phyloP scores from a whole-genome alignment of 2,888 invertebrate genomes.

The Ectobius pallidus region DNA sequence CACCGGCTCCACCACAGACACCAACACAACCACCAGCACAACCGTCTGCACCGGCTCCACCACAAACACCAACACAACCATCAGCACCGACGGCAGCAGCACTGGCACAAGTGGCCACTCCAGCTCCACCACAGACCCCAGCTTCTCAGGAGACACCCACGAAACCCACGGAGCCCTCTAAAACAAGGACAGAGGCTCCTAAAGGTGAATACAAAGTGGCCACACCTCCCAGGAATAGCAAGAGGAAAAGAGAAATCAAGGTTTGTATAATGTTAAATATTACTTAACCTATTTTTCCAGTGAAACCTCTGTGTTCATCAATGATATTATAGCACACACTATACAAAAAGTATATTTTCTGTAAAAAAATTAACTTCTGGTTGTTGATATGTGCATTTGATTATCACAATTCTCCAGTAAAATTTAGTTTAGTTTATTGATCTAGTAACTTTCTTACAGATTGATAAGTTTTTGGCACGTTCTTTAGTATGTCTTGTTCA shows the following conservation, averaged over 20 bases:
- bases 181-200: slow-evolving; percentile 38
- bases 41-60: slow-evolving; percentile 51
- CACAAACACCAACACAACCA: slow-evolving; percentile 48
- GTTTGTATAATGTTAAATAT: slow-evolving; percentile 29
- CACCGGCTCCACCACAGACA: slow-evolving; percentile 42
- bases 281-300: too few relatives aligned
- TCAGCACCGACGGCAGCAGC: slow-evolving; percentile 50
- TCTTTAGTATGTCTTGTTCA: too few relatives aligned
- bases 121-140: slow-evolving; percentile 26
- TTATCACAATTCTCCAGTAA: too few relatives aligned
- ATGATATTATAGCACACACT: too few relatives aligned
- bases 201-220: slow-evolving; percentile 60
- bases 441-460: too few relatives aligned
- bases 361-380: too few relatives aligned
- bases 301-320: too few relatives aligned
- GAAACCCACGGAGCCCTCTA: slow-evolving; percentile 27
- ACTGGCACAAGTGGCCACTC: slow-evolving; percentile 42
- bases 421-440: too few relatives aligned
- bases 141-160: slow-evolving; percentile 18
- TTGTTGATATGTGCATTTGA: too few relatives aligned
- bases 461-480: too few relatives aligned
- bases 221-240: slow-evolving; percentile 60
- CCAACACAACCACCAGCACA: slow-evolving; percentile 54
- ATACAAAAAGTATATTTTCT: too few relatives aligned
- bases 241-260: slow-evolving; percentile 60